Percentiles rank a stretch among this genome's conserved stretches.
phyloP scores from a whole-genome alignment of 2,113 vertebrate genomes.

The Stigmatopora argus region DNA sequence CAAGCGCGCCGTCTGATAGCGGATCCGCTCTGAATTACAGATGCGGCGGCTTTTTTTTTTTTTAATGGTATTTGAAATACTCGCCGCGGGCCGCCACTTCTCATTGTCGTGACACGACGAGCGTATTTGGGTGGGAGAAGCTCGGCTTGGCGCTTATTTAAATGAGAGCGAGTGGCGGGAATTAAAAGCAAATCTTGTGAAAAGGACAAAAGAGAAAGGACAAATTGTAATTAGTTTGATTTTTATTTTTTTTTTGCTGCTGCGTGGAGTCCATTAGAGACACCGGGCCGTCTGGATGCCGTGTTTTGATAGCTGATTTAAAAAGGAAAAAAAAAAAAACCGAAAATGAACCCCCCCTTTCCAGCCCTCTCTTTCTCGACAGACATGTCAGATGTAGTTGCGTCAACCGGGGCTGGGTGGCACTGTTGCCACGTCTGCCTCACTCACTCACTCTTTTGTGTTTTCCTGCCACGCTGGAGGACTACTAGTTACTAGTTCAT shows the following conservation, averaged over 20 bases:
- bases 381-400: slow-evolving; percentile 48
- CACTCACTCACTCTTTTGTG: slow-evolving; percentile 52
- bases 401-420: slow-evolving; percentile 53
- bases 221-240: slow-evolving; percentile 68
- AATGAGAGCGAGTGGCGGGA: slow-evolving; percentile 59
- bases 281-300: slow-evolving; percentile 16
- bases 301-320: slow-evolving; percentile 51
- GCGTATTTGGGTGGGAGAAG: slow-evolving; percentile 63
- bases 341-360: background rate
- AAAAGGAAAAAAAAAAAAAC: slow-evolving; percentile 15
- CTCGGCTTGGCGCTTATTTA: slow-evolving; percentile 67
- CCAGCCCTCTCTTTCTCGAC: background rate
- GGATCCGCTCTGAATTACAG: slow-evolving; percentile 71
- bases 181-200: slow-evolving; percentile 52
- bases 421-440: slow-evolving; percentile 67
- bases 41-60: slow-evolving; percentile 53
- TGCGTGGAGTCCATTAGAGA: slow-evolving; percentile 46
- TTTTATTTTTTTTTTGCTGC: slow-evolving; percentile 7
- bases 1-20: slow-evolving; percentile 68
- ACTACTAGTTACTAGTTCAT: no score
- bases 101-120: slow-evolving; percentile 67
- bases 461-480: slow-evolving; percentile 59
- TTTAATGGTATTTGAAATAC: slow-evolving; percentile 68
- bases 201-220: slow-evolving; percentile 67
- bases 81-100: slow-evolving; percentile 65